These are phyloP conservation scores for Ceyx margarethae DNA, from an alignment of 2,113 vertebrate species.

Conservation along the genomic window DNA sequence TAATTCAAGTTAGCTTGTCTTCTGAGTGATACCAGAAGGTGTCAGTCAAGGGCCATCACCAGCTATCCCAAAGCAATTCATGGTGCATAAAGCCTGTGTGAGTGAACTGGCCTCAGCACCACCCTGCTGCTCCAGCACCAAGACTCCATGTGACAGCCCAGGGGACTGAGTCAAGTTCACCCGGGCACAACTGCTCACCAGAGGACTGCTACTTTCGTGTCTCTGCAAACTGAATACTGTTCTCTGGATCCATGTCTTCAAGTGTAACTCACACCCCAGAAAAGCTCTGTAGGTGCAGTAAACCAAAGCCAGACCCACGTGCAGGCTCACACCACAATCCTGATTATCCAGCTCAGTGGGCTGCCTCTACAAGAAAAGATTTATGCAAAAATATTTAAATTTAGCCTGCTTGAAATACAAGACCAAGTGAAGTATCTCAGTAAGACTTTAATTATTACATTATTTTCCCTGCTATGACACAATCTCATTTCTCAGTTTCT, in stretches of 20 bases:
- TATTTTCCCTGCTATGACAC: constrained; percentile 1
- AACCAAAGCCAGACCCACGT: neutral
- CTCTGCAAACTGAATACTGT: neutral
- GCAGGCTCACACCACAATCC: neutral
- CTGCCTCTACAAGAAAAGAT: neutral
- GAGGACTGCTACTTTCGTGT: accelerated
- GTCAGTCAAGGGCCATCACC: constrained; percentile 8
- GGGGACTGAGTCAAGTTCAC: neutral
- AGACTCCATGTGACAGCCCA: accelerated
- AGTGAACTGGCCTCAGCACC: neutral
- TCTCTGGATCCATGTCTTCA: neutral
- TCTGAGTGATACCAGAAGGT: neutral
- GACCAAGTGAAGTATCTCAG: neutral
- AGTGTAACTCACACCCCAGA: neutral
- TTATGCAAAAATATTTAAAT: constrained; percentile 16
- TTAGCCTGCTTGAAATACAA: neutral
- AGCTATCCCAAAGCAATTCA: neutral
- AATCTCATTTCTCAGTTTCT: constrained; percentile 8
- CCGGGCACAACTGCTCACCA: neutral
- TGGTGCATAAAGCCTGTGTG: neutral
- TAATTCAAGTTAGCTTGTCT: neutral
- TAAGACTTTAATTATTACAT: constrained; percentile 25
- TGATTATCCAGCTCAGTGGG: neutral
- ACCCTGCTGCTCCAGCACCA: neutral
- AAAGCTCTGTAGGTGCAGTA: neutral